Evolutionary conservation across 2,888 invertebrate genomes (phyloP), one percentile per base, ranked within the genome.

Genomic region (Endomychus coccineus): DNA sequence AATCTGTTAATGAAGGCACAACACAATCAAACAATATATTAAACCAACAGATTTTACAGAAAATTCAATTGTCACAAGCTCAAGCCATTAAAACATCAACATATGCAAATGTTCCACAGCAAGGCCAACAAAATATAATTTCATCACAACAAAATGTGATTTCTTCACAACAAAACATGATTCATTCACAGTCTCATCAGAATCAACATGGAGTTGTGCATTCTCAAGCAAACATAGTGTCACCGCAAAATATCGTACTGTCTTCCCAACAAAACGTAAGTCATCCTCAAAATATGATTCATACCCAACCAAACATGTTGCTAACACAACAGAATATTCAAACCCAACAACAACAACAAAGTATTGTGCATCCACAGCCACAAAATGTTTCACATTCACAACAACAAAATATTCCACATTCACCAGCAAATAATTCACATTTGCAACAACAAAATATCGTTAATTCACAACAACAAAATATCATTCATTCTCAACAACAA

Each of bases 1-100:
- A 56, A 46, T 23, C 66, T 28, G 67, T 68, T 34, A 44, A 43
- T 14, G 45, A 44, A 21, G 49, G 45, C 16, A 50, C 46, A 30
- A 41, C 33, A 4, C 43, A 44, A 17, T 42, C 36, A 27, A 33
- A 32, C 3, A 27, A 38, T 15, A 16, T 28, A 15, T 16, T 38
- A 19, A 38, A 13, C 14, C 31, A 40, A 19, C 40, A 40, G 10
- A 45, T 42, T 31, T 38, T 34, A 22, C 45, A 40, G 14, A 41
- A 40, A 37, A 35, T 39, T 16, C 50, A 47, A 30, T 34, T 41
- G 14, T 40, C 42, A 12, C 45, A 47, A 31, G 28, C 32, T 16
- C 36, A 34, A 19, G 19, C 30, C 9, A 17, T 21, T 27, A 41
- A 27, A 29, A 16, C 25, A 11, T 16, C 36, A 4, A 31, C 28